Evolutionary conservation across 2,797 vertebrate genomes (phyloP).

Genomic region (Rhinogobio ventralis): DNA sequence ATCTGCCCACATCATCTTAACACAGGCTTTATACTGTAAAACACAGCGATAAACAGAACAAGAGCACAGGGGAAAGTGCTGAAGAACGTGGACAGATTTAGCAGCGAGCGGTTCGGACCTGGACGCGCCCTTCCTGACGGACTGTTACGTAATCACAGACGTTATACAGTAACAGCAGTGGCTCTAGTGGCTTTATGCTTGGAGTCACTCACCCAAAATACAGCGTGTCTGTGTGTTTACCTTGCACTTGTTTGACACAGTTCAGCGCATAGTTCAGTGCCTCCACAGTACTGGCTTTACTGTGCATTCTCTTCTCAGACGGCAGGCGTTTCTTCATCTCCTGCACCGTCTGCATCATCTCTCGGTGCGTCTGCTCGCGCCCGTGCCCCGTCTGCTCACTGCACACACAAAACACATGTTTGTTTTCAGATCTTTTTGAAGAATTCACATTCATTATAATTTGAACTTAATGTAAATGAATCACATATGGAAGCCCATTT

Average conservation of each 20-base stretch:
- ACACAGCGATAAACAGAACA: not conserved
- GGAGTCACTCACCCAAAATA: not conserved
- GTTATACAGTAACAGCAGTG: not conserved
- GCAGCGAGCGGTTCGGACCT: not conserved
- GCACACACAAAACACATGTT: conserved; percentile 44
- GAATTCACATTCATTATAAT: not conserved
- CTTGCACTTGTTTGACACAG: conserved; percentile 90
- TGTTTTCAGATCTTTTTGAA: not conserved
- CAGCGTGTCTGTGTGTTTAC: conserved; percentile 65
- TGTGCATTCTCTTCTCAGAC: conserved; percentile 84
- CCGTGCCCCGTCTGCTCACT: conserved; percentile 80
- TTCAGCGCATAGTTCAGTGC: conserved; percentile 90
- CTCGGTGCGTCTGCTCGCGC: conserved; percentile 81
- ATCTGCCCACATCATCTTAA: not conserved
- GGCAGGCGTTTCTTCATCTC: conserved; percentile 94
- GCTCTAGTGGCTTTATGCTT: not conserved
- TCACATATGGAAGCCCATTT: not conserved
- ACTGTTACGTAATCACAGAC: conserved; percentile 42
- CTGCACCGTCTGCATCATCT: conserved; percentile 85
- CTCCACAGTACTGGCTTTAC: conserved; percentile 86
- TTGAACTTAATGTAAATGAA: not conserved
- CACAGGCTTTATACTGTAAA: not conserved
- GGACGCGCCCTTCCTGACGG: not conserved
- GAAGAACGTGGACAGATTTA: not conserved
- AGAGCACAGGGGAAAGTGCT: not conserved